Evolutionary conservation across 2,888 invertebrate genomes (phyloP).

Genomic region (Dichetophora obliterata): DNA sequence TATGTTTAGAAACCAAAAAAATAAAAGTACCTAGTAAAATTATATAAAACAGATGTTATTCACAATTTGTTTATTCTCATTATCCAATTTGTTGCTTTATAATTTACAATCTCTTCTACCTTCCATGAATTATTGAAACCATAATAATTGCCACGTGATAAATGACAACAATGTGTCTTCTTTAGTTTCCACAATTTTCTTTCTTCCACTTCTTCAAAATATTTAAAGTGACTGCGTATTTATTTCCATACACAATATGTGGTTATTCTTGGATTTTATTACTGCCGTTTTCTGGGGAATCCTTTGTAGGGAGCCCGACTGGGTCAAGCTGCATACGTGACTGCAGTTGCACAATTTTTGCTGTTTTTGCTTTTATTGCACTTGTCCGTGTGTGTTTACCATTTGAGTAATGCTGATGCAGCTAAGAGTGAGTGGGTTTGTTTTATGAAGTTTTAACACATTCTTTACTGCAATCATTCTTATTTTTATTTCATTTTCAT

Average conservation of each 20-base stretch:
- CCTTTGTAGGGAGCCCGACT: conserved; percentile 25
- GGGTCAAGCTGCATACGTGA: conserved; percentile 34
- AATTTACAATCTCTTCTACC: neutral
- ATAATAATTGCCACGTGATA: too few relatives aligned
- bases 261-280: neutral
- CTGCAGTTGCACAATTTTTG: conserved; percentile 31
- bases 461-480: neutral
- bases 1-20: too few relatives aligned
- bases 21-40: too few relatives aligned
- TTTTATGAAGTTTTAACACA: neutral
- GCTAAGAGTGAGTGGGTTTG: neutral
- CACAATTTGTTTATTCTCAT: too few relatives aligned
- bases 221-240: too few relatives aligned
- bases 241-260: neutral
- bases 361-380: conserved; percentile 1
- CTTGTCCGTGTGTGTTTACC: neutral
- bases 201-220: neutral
- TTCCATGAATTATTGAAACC: too few relatives aligned
- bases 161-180: neutral
- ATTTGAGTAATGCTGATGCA: neutral
- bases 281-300: conserved; percentile 22
- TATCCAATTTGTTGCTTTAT: neutral
- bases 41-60: too few relatives aligned
- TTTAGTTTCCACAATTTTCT: neutral
- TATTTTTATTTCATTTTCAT: neutral